phyloP scores from a whole-genome alignment of 2,797 vertebrate genomes.

The Ctenochaetus hawaiiensis region DNA sequence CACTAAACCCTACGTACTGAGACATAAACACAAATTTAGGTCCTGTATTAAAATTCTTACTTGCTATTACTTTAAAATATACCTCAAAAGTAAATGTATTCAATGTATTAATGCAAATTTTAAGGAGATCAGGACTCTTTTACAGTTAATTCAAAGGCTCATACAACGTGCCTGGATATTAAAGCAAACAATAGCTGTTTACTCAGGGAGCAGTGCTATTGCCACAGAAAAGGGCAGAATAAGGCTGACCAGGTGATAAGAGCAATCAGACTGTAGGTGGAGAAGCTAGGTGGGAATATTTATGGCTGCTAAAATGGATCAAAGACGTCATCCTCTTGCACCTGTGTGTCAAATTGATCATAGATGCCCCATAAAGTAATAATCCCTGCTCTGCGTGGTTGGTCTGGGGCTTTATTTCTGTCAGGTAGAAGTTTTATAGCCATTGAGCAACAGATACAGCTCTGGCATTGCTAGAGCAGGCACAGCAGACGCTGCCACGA shows the following conservation, averaged over 20 bases:
- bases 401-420: constrained; percentile 11
- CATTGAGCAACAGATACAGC: constrained; percentile 54
- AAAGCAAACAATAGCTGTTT: constrained; percentile 61
- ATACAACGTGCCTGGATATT: constrained; percentile 11
- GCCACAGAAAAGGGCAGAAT: constrained; percentile 29
- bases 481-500: constrained; percentile 19
- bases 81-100: neutral
- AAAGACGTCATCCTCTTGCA: constrained; percentile 5
- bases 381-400: constrained; percentile 30
- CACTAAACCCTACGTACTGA: too few species aligned
- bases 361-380: constrained; percentile 42
- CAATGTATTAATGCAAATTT: neutral
- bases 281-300: constrained; percentile 7
- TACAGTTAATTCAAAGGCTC: constrained; percentile 12
- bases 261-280: constrained; percentile 21
- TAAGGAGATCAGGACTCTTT: too few species aligned
- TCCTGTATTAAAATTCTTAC: neutral
- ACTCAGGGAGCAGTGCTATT: constrained; percentile 59
- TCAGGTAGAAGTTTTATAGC: constrained; percentile 58
- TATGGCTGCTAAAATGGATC: constrained; percentile 9
- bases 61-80: neutral
- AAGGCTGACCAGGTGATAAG: constrained; percentile 23
- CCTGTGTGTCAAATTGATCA: neutral
- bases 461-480: constrained; percentile 25
- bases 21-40: neutral